Base-by-base conservation (phyloP, 2,797 vertebrate species). In the Molossus molossus region DNA sequence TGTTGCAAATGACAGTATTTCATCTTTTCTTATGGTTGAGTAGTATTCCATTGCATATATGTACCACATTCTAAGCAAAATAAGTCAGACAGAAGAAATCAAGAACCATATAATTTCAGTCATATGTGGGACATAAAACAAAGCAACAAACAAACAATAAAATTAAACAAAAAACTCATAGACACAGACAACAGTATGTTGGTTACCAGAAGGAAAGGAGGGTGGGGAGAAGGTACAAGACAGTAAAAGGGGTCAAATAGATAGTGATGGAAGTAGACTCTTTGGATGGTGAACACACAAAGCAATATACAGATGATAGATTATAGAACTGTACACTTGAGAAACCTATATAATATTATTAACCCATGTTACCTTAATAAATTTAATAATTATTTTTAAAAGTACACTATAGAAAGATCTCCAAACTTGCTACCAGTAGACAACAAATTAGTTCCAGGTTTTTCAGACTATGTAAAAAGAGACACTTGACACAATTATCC, bases 381-480 rank as follows among this genome's bases (percentile, higher is more conserved):
- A 12, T 55, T 76, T 55, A 76, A 53, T 76, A 75, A 75, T 15
- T 65, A 14, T 65, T 65, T 62, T 27, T 76, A 77, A 65, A 64
- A 65, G 27, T 1, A 94, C 12, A 92, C 9, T n/a, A 33, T 91
- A 45, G 84, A 91, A 95, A 50, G 3, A 40, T 55, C 13, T 69
- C 55, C 69, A 75, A 20, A 73, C 6, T 94, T 76, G 5, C n/a
- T 93, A 37, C 27, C 29, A 64, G 14, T 57, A 91, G 18, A 87
- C 18, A 83, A 23, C 64, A 83, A 90, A 67, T 75, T 91, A 27
- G 5, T 70, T 88, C 14, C 17, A 64, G 13, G 0, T 76, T 94
- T 93, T 91, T 64, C 21, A 85, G 33, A 81, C 14, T 60, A 23
- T 90, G 7, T 87, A 50, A 93, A 85, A 82, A 87, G 23, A 84